Evolutionary conservation across 2,888 invertebrate genomes (phyloP).

Genomic region (Schizaphis graminum): DNA sequence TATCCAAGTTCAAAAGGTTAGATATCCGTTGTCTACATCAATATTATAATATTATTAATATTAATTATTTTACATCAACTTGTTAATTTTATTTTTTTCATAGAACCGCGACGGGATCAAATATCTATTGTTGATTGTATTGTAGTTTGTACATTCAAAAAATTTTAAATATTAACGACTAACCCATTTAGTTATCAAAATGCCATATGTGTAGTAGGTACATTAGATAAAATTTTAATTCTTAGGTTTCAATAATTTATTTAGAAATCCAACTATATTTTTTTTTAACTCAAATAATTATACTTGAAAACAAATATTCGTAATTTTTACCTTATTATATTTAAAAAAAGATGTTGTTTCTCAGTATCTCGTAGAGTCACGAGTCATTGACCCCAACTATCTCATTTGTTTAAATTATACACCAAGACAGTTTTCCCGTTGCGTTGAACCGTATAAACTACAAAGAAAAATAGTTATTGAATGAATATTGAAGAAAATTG

Average conservation of each 20-base stretch:
- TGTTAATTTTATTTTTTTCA: slow-evolving; percentile 68
- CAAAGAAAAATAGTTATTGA: background rate
- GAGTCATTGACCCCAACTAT: background rate
- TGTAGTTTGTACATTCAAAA: no score
- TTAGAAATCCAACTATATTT: background rate
- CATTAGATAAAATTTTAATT: no score
- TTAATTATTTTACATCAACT: background rate
- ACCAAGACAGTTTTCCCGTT: background rate
- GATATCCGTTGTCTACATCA: background rate
- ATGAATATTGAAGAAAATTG: no score
- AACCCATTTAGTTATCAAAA: no score
- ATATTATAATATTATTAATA: background rate
- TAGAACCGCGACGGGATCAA: slow-evolving; percentile 80
- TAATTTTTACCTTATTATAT: background rate
- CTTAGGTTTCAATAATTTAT: background rate
- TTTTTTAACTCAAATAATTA: background rate
- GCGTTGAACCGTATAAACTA: background rate
- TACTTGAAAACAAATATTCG: background rate
- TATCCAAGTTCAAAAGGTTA: slow-evolving; percentile 81
- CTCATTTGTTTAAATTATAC: background rate
- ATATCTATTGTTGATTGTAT: slow-evolving; percentile 78
- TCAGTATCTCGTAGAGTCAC: background rate
- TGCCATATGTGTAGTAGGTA: no score
- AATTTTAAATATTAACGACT: no score
- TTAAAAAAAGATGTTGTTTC: background rate